Evolutionary conservation across 2,797 vertebrate species (phyloP).

Genomic region (Pogoniulus pusillus): DNA sequence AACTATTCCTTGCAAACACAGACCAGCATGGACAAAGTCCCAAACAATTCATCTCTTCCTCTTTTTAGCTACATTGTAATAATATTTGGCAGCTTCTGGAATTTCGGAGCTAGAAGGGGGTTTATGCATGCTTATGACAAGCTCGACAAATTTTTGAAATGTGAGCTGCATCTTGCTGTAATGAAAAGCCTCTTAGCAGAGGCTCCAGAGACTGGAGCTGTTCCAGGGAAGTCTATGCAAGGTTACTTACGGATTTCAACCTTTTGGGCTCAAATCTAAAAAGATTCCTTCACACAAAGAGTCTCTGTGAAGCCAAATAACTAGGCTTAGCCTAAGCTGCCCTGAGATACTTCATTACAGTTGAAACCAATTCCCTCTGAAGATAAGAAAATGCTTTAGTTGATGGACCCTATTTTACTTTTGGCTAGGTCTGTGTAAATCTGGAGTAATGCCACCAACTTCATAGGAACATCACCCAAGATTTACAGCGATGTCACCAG

Average conservation of each 20-base stretch:
- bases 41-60: neutral
- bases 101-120: neutral
- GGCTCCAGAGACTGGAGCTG: neutral
- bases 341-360: conserved; percentile 37
- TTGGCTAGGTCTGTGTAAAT: conserved; percentile 26
- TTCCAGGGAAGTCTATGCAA: neutral
- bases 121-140: neutral
- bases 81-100: neutral
- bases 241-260: neutral
- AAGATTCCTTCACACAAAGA: neutral
- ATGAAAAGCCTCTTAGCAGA: conserved; percentile 27
- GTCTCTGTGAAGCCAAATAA: conserved; percentile 25
- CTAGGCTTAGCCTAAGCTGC: neutral
- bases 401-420: neutral
- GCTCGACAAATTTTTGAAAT: neutral
- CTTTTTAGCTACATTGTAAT: neutral
- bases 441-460: conserved; percentile 32
- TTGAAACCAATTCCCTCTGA: conserved; percentile 49
- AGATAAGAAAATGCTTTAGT: conserved; percentile 32
- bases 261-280: neutral
- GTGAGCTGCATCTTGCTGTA: neutral
- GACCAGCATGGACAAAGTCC: neutral
- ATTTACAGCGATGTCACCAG: conserved; percentile 41
- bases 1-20: neutral
- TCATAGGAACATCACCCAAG: conserved; percentile 3